Conservation (phyloP, 2,888 invertebrate genomes). For the Euzetes globulus region DNA sequence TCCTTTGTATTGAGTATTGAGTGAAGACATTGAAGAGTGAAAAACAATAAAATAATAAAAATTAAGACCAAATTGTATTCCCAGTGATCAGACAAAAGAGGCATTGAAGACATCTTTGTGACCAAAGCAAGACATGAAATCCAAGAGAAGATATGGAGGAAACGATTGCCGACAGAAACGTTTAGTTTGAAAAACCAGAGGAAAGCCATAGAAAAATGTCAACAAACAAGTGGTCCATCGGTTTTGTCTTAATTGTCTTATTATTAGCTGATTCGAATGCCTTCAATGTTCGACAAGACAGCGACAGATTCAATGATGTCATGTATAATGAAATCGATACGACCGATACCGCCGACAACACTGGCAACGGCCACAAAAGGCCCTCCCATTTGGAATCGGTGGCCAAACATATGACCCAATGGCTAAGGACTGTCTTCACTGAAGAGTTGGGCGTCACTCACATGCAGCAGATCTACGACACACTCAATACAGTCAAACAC, state of each 20-base stretch:
- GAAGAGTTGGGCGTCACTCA: constrained; percentile 49
- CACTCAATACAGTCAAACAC: constrained; percentile 35
- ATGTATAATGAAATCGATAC: neutral
- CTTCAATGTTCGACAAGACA: neutral
- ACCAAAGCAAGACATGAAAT: too few species aligned
- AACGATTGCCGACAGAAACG: too few species aligned
- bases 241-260: too few species aligned
- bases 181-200: too few species aligned
- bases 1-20: neutral
- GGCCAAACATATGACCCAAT: constrained; percentile 23
- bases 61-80: neutral
- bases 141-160: too few species aligned
- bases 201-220: too few species aligned
- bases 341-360: neutral
- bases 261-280: too few species aligned
- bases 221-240: too few species aligned
- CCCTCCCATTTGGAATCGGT: constrained; percentile 12
- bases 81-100: too few species aligned
- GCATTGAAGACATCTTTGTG: too few species aligned
- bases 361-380: neutral
- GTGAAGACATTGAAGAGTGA: neutral
- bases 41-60: constrained; percentile 11
- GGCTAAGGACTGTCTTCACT: constrained; percentile 41
- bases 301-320: neutral
- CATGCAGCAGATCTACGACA: constrained; percentile 48